phyloP scores from a whole-genome alignment of 2,113 vertebrate species.

The Notarius quadriscutis region DNA sequence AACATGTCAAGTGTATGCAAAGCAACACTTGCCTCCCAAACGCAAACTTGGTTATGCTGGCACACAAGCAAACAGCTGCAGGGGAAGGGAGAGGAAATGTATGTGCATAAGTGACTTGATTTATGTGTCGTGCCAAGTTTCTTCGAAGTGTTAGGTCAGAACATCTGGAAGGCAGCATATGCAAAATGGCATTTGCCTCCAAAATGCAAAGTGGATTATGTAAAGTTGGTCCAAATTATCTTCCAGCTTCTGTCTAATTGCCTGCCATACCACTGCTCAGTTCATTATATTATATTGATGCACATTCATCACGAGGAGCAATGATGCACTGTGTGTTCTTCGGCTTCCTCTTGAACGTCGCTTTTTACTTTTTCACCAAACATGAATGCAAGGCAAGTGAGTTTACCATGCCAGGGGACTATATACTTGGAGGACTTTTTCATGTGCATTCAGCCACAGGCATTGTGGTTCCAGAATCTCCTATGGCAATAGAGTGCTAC shows the following conservation, averaged over 20 bases:
- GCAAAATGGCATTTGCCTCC: conserved; percentile 39
- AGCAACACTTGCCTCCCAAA: background rate
- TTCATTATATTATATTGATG: background rate
- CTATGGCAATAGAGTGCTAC: conserved; percentile 60
- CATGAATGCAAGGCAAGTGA: conserved; percentile 50
- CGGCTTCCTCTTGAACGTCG: background rate
- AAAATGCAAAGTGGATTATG: conserved; percentile 40
- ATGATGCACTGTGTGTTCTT: conserved; percentile 1
- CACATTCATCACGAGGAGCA: background rate
- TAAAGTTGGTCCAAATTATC: conserved; percentile 32
- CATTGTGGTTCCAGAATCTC: background rate
- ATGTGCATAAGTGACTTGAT: background rate
- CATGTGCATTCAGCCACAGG: conserved; percentile 50
- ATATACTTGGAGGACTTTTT: conserved; percentile 68
- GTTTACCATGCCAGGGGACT: conserved; percentile 66
- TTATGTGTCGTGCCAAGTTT: background rate
- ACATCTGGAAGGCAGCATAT: conserved; percentile 16
- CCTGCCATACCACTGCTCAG: background rate
- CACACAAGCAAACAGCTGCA: background rate
- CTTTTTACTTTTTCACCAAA: background rate
- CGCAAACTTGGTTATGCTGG: background rate
- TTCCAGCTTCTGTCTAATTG: conserved; percentile 28
- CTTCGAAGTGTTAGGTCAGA: conserved; percentile 2
- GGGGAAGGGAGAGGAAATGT: background rate
- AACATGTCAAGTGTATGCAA: background rate